A percentile compares a stretch with the other conserved stretches of the same genome.
These are phyloP conservation scores for Reinhardtius hippoglossoides DNA, from an alignment of 2,113 vertebrate genomes.

Conservation along the genomic window DNA sequence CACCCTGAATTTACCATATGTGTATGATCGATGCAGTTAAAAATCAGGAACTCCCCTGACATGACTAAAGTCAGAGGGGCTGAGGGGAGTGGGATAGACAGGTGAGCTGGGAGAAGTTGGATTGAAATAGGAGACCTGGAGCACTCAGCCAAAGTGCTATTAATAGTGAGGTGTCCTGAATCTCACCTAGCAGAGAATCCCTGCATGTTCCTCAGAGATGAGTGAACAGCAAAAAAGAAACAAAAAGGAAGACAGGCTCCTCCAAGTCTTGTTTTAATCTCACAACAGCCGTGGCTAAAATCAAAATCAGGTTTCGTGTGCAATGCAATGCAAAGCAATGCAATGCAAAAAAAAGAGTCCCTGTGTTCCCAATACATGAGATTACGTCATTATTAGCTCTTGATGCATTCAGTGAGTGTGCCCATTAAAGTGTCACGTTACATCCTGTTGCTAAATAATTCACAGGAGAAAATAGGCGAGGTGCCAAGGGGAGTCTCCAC, in stretches of 20 bases:
- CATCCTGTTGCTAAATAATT: slow-evolving; percentile 76
- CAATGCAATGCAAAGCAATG: not conserved
- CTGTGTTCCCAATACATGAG: not conserved
- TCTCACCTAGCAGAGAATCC: slow-evolving; percentile 61
- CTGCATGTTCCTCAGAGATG: slow-evolving; percentile 47
- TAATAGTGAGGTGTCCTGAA: slow-evolving; percentile 69
- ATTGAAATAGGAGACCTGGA: slow-evolving; percentile 68
- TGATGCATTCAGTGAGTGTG: slow-evolving; percentile 46
- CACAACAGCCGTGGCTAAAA: not conserved
- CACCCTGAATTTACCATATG: not conserved
- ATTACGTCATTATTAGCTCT: slow-evolving; percentile 40
- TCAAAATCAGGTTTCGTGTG: not conserved
- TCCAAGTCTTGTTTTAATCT: not conserved
- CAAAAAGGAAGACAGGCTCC: slow-evolving; percentile 3
- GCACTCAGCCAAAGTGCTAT: slow-evolving; percentile 58
- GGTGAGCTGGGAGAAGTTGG: slow-evolving; percentile 46
- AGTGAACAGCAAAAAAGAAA: slow-evolving; percentile 37
- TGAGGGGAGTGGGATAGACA: slow-evolving; percentile 26
- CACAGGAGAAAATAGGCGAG: slow-evolving; percentile 50
- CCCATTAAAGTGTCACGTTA: slow-evolving; percentile 68
- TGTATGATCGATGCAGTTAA: not conserved
- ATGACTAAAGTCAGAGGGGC: slow-evolving; percentile 2
- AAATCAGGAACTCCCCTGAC: not conserved
- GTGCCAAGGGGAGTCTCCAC: slow-evolving; percentile 40
- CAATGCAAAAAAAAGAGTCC: not conserved